Conservation (phyloP, 2,888 invertebrate species). For the Bombylius discolor region DNA sequence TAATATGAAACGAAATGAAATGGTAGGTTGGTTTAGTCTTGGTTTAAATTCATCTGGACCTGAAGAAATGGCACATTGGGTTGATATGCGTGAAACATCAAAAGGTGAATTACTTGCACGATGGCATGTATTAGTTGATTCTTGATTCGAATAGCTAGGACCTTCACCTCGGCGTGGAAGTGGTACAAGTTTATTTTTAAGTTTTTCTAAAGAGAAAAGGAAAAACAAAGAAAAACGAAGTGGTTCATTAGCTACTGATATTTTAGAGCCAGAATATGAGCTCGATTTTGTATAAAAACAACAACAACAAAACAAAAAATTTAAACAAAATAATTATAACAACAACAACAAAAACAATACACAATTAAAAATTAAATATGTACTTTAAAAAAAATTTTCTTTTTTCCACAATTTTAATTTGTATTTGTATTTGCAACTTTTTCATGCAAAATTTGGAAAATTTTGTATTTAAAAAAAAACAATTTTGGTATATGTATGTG, state of each 20-base stretch:
- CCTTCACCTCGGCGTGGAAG: slow-evolving; percentile 21
- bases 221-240: slow-evolving; percentile 12
- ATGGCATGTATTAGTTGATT: slow-evolving; percentile 82
- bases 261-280: slow-evolving; percentile 15
- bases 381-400: neutral
- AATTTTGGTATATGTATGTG: no score
- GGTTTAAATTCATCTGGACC: slow-evolving; percentile 86
- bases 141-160: slow-evolving; percentile 45
- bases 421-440: neutral
- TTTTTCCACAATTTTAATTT: neutral
- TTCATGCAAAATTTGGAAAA: neutral
- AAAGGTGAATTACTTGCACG: slow-evolving; percentile 83
- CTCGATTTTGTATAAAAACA: slow-evolving; percentile 16
- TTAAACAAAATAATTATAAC: no score
- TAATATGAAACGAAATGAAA: slow-evolving; percentile 85
- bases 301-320: neutral
- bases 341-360: no score
- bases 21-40: slow-evolving; percentile 93
- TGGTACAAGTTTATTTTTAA: slow-evolving; percentile 5
- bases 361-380: no score
- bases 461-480: neutral
- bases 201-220: slow-evolving; percentile 10
- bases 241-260: slow-evolving; percentile 14
- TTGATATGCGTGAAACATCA: slow-evolving; percentile 75
- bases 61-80: slow-evolving; percentile 86